phyloP scores from a whole-genome alignment of 2,888 invertebrate species.

The Geotrupes spiniger region DNA sequence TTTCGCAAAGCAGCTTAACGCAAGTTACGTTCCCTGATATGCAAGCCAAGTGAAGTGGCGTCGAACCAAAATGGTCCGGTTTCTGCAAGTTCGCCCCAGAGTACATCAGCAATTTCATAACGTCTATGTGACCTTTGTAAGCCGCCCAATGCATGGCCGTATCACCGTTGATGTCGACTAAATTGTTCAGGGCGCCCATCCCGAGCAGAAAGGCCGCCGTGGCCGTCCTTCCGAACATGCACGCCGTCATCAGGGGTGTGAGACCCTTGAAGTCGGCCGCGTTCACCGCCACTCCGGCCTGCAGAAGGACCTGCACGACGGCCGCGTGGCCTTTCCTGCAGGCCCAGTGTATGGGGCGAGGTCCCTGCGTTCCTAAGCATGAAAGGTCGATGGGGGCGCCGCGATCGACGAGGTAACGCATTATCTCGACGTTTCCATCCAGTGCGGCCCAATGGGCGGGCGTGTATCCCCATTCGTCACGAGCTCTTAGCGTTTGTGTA shows the following conservation, averaged over 20 bases:
- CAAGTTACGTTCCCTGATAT: slow-evolving; percentile 84
- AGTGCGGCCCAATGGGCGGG: slow-evolving; percentile 91
- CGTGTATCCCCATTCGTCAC: slow-evolving; percentile 91
- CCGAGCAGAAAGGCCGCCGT: slow-evolving; percentile 88
- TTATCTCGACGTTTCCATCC: slow-evolving; percentile 86
- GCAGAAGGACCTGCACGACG: slow-evolving; percentile 73
- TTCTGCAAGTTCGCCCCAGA: slow-evolving; percentile 88
- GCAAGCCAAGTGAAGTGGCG: slow-evolving; percentile 86
- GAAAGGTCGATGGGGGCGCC: slow-evolving; percentile 82
- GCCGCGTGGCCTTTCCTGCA: slow-evolving; percentile 89
- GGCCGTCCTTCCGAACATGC: slow-evolving; percentile 89
- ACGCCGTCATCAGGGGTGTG: slow-evolving; percentile 88
- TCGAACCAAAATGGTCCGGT: slow-evolving; percentile 89
- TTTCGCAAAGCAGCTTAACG: slow-evolving; percentile 84
- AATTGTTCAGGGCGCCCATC: slow-evolving; percentile 81
- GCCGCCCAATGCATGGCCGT: slow-evolving; percentile 93
- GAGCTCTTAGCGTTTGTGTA: slow-evolving; percentile 69
- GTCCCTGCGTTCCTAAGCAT: slow-evolving; percentile 85
- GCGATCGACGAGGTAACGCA: slow-evolving; percentile 81
- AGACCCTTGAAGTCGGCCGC: slow-evolving; percentile 86
- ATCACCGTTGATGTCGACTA: slow-evolving; percentile 90
- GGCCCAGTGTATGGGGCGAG: slow-evolving; percentile 91
- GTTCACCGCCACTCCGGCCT: slow-evolving; percentile 86
- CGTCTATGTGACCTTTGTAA: slow-evolving; percentile 86
- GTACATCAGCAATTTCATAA: slow-evolving; percentile 84